phyloP scores from a whole-genome alignment of 2,113 vertebrate genomes.

The Ivindomyrus marchei region DNA sequence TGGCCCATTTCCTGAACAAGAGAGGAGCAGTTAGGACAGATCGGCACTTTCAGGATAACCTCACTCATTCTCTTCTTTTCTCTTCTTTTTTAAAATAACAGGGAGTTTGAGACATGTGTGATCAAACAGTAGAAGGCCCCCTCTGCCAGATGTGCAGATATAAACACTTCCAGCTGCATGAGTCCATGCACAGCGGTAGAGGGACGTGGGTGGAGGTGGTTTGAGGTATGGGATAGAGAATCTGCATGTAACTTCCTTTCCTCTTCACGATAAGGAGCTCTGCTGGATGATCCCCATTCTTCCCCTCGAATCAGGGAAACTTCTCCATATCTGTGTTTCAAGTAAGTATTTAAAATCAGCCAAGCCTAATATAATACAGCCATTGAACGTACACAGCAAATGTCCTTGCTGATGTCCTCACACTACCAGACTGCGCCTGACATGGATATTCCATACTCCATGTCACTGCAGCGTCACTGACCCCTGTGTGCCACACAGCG shows the following conservation, averaged over 20 bases:
- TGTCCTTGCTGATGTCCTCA: neutral
- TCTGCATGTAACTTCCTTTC: conserved; percentile 33
- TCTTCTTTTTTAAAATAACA: neutral
- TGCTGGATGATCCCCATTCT: conserved; percentile 39
- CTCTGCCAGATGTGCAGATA: conserved; percentile 33
- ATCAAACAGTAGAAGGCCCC: conserved; percentile 45
- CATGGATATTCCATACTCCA: neutral
- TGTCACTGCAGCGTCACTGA: neutral
- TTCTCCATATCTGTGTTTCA: conserved; percentile 55
- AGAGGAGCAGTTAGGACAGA: neutral
- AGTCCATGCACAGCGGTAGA: conserved; percentile 49
- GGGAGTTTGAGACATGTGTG: conserved; percentile 30
- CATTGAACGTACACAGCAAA: conserved; percentile 27
- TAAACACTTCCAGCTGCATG: conserved; percentile 62
- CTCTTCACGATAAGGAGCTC: conserved; percentile 46
- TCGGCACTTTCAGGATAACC: neutral
- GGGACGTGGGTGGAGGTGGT: conserved; percentile 31
- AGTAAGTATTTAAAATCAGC: conserved; percentile 44
- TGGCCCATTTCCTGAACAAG: neutral
- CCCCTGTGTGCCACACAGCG: neutral
- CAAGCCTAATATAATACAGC: conserved; percentile 12
- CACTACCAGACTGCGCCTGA: neutral
- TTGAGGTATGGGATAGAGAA: neutral
- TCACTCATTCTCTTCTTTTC: conserved; percentile 27
- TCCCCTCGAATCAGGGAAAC: conserved; percentile 53